Evolutionary conservation across 2,797 vertebrate species (phyloP).

Genomic region (Enteromius viviparus): DNA sequence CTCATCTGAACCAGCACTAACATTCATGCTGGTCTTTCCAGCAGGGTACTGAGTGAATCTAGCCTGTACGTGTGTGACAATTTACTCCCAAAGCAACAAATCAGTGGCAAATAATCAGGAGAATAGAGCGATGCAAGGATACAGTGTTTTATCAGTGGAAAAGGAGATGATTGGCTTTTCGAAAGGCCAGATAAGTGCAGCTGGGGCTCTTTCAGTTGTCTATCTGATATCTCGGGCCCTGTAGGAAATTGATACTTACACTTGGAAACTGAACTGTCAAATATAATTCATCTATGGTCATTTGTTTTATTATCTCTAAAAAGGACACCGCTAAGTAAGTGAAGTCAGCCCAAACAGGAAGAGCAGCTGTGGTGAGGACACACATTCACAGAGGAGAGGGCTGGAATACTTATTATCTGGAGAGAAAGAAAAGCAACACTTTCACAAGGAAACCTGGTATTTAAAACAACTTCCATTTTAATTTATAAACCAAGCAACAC

Average conservation of each 20-base stretch:
- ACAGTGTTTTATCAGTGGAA: constrained; percentile 59
- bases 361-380: constrained; percentile 39
- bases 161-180: constrained; percentile 55
- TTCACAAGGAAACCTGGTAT: constrained; percentile 18
- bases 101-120: constrained; percentile 53
- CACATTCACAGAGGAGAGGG: constrained; percentile 14
- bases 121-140: constrained; percentile 41
- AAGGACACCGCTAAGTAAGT: constrained; percentile 61
- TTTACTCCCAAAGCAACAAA: constrained; percentile 53
- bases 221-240: constrained; percentile 57
- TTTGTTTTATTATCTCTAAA: constrained; percentile 64
- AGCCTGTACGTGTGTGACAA: constrained; percentile 38
- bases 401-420: constrained; percentile 47
- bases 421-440: constrained; percentile 25
- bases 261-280: constrained; percentile 65
- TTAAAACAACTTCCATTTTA: constrained; percentile 10
- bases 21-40: constrained; percentile 5
- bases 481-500: constrained; percentile 36
- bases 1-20: background rate
- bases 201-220: constrained; percentile 58
- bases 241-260: constrained; percentile 66
- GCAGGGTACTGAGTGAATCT: constrained; percentile 1
- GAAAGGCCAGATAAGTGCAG: constrained; percentile 58
- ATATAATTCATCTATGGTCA: constrained; percentile 61
- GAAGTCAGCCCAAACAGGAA: constrained; percentile 53